Evolutionary conservation across 2,113 vertebrate species (phyloP).

Genomic region (Colius striatus): DNA sequence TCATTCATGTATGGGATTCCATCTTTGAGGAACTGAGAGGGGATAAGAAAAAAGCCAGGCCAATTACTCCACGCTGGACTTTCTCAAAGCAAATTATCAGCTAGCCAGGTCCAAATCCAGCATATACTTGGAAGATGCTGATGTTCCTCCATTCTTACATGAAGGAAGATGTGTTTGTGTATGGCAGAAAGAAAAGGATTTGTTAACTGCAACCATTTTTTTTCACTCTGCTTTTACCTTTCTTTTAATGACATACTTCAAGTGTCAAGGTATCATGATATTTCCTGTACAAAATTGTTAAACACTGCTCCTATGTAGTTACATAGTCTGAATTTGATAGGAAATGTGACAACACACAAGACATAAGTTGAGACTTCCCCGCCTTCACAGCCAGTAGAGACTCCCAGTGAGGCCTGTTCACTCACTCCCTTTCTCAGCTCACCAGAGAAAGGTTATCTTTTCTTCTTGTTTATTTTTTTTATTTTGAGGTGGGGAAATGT

Average conservation of each 20-base stretch:
- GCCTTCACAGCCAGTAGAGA: background rate
- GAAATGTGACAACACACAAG: background rate
- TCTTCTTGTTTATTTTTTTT: background rate
- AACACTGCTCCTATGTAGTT: background rate
- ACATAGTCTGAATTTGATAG: background rate
- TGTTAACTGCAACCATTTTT: background rate
- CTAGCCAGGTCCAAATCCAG: background rate
- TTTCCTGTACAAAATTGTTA: background rate
- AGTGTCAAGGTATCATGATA: background rate
- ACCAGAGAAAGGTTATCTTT: background rate
- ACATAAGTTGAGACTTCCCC: background rate
- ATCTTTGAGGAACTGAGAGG: conserved; percentile 75
- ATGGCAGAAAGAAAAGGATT: background rate
- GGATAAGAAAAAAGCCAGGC: background rate
- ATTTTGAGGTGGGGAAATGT: background rate
- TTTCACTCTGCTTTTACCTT: background rate
- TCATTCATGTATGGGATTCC: conserved; percentile 81
- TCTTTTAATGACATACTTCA: background rate
- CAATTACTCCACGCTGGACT: background rate
- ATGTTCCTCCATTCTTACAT: background rate
- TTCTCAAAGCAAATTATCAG: background rate
- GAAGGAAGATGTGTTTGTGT: background rate
- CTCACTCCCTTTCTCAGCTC: background rate
- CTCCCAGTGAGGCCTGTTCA: background rate
- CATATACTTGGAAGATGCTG: background rate